Evolutionary conservation across 2,888 invertebrate genomes (phyloP), one percentile per base, ranked within the genome.

Genomic region (Drosophila fulvimacula): DNA sequence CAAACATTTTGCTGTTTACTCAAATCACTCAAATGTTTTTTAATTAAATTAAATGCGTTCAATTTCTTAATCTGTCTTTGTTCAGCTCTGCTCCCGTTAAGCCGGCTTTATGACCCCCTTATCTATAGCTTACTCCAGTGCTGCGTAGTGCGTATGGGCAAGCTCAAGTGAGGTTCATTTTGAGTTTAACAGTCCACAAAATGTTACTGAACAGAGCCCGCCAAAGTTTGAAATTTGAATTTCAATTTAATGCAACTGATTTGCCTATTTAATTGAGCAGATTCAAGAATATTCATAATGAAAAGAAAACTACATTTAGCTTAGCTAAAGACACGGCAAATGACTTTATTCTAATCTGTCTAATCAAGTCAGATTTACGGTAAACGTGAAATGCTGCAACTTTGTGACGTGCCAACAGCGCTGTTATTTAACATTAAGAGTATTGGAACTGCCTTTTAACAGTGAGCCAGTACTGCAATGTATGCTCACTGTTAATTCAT

Each of bases 91-190:
- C 57, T 69, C 66, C 55, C 34, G 24, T 32, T 39, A 76, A 80
- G 67, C 80, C 76, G 76, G 80, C 67, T 30, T 39, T 38, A 17
- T 61, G 71, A 75, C 75, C 73, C 42, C 44, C 17, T 41, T 56
- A 67, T 76, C 65, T 24, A 13, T 2, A 69, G 51, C 49, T 36
- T 32, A 21, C n/a, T 2, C 17, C 38, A 71, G 55, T 67, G 68
- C 13, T 73, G 59, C 7, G 15, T 0, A 52, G 17, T 10, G 2
- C 0, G 7, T 3, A 24, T 30, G 30, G 0, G 10, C 13, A 6
- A 10, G 10, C 17, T 36, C n/a, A 32, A n/a, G n/a, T n/a, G 11
- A 44, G 7, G 30, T 38, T 21, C 76, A 48, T 53, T 70, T 64
- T 41, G 76, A 76, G 76, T 49, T 42, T 64, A 64, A 60, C 63